Evolutionary conservation across 2,888 invertebrate species (phyloP).

Genomic region (Scaptomyza flava): DNA sequence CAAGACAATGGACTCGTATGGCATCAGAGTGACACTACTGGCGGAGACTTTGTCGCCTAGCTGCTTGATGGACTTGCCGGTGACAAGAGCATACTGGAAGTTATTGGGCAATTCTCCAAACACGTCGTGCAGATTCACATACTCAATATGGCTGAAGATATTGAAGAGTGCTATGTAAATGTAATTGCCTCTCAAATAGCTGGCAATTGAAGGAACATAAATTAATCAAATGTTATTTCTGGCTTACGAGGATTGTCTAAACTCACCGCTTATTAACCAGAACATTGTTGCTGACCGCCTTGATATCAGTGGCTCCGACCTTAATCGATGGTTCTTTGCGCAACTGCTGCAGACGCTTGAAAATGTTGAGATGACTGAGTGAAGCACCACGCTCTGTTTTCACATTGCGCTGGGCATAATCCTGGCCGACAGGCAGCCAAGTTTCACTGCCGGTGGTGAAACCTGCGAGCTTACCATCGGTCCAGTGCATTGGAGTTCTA

Average conservation of each 20-base stretch:
- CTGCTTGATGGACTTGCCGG: slow-evolving; percentile 71
- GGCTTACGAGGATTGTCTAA: accelerated
- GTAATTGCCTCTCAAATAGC: slow-evolving; percentile 64
- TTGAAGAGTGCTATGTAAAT: slow-evolving; percentile 85
- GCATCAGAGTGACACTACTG: slow-evolving; percentile 69
- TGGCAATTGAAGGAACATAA: slow-evolving; percentile 22
- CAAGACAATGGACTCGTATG: slow-evolving; percentile 74
- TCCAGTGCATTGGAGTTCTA: slow-evolving; percentile 88
- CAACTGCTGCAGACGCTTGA: slow-evolving; percentile 85
- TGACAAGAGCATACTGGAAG: slow-evolving; percentile 79
- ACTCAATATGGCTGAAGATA: slow-evolving; percentile 82
- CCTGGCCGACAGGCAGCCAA: slow-evolving; percentile 85
- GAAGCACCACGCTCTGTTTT: slow-evolving; percentile 84
- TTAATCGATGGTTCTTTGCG: slow-evolving; percentile 85
- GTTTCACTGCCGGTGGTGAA: slow-evolving; percentile 78
- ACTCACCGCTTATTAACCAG: slow-evolving; percentile 84
- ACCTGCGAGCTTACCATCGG: slow-evolving; percentile 81
- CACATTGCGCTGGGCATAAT: slow-evolving; percentile 87
- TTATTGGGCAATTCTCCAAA: slow-evolving; percentile 61
- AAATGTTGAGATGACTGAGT: slow-evolving; percentile 87
- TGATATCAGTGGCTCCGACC: slow-evolving; percentile 85
- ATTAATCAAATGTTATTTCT: background rate
- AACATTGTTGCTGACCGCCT: slow-evolving; percentile 82
- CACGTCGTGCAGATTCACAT: slow-evolving; percentile 81
- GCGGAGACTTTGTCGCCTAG: slow-evolving; percentile 70